phyloP scores from a whole-genome alignment of 2,888 invertebrate genomes.

The Caenorhabditis drosophilae region DNA sequence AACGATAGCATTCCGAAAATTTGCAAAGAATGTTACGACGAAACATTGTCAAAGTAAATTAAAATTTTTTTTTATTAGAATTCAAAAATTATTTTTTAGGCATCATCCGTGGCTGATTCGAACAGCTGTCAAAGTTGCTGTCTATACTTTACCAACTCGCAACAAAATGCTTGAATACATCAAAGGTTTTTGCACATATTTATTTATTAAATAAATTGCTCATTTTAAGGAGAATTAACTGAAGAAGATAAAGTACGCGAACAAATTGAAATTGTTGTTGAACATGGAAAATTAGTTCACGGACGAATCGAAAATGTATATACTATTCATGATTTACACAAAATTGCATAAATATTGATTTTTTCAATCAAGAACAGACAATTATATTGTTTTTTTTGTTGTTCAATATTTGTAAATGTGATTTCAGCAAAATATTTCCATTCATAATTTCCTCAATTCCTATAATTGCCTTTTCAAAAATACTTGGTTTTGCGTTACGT shows the following conservation, averaged over 20 bases:
- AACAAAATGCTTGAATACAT: slow-evolving; percentile 40
- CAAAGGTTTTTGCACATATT: slow-evolving; percentile 15
- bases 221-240: slow-evolving; percentile 4
- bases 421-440: too few relatives aligned
- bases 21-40: slow-evolving; percentile 43
- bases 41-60: slow-evolving; percentile 39
- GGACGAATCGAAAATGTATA: slow-evolving; percentile 28
- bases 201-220: not conserved
- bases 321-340: slow-evolving; percentile 25
- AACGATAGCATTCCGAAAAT: slow-evolving; percentile 42
- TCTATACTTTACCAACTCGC: slow-evolving; percentile 45
- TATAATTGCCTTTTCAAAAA: too few relatives aligned
- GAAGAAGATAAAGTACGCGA: slow-evolving; percentile 14
- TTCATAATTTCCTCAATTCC: too few relatives aligned
- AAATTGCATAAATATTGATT: slow-evolving; percentile 18
- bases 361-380: too few relatives aligned
- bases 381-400: too few relatives aligned
- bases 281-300: slow-evolving; percentile 29
- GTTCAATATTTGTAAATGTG: too few relatives aligned
- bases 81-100: slow-evolving; percentile 14
- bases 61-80: not conserved
- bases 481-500: too few relatives aligned
- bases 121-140: slow-evolving; percentile 48
- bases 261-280: slow-evolving; percentile 30
- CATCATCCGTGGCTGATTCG: slow-evolving; percentile 51